These are phyloP conservation scores for Loris lydekkerianus DNA, from an alignment of 2,797 vertebrate genomes.

Conservation along the genomic window DNA sequence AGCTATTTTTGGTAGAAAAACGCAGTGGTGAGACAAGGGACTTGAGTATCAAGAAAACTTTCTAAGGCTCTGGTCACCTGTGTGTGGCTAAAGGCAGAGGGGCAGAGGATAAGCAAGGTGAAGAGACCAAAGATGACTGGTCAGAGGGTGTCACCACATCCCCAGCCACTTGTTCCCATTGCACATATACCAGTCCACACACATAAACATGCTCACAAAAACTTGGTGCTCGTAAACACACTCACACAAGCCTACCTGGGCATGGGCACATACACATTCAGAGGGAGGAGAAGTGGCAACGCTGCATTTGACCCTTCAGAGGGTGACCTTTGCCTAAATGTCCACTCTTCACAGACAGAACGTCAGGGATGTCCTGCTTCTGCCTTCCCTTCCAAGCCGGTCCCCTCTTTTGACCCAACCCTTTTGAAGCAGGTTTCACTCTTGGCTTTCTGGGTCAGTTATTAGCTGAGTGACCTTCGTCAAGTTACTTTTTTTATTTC, in stretches of 20 bases:
- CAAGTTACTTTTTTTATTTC: constrained; percentile 18
- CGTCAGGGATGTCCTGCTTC: neutral
- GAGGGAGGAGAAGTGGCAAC: neutral
- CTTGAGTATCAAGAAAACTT: neutral
- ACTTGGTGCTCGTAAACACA: no score
- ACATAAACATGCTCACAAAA: neutral
- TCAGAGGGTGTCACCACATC: neutral
- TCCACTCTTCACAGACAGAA: rapidly evolving
- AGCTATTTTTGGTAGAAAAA: constrained; percentile 9
- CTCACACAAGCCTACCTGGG: neutral
- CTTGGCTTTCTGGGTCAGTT: neutral
- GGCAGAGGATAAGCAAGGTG: neutral
- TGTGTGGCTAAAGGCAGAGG: neutral
- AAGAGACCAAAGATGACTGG: neutral
- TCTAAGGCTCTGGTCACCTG: neutral
- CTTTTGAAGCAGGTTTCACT: neutral
- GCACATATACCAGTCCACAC: neutral
- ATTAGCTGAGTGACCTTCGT: neutral
- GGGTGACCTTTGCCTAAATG: neutral
- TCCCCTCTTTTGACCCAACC: neutral
- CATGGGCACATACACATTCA: neutral
- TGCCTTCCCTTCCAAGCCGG: rapidly evolving
- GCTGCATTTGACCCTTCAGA: neutral
- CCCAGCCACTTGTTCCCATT: neutral
- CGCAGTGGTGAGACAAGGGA: neutral